Percentiles rank a stretch among this genome's conserved stretches.
These are phyloP conservation scores for Colistium nudipinnis DNA, from an alignment of 2,113 vertebrate species.

Conservation along the genomic window DNA sequence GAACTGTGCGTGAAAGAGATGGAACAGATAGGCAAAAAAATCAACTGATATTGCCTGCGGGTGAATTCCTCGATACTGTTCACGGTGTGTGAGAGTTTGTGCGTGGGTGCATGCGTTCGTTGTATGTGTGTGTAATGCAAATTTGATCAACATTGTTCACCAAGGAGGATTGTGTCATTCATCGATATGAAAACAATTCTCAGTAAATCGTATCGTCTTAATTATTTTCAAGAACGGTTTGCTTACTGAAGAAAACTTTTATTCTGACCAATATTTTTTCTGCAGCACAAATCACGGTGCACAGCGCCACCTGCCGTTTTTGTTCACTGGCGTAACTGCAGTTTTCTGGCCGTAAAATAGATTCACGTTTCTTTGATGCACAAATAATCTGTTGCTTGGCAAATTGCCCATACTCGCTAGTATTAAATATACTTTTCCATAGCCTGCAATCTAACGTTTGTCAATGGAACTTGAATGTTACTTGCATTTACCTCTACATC, in stretches of 20 bases:
- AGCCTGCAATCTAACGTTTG: background rate
- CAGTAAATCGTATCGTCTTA: fast-evolving
- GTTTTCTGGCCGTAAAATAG: background rate
- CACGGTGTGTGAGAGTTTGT: background rate
- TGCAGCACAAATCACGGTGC: slow-evolving; percentile 10
- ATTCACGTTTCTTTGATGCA: no score
- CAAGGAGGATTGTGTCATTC: background rate
- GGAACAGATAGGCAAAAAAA: slow-evolving; percentile 62
- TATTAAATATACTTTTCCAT: background rate
- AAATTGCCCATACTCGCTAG: fast-evolving
- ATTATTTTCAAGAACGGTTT: background rate
- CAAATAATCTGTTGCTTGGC: no score
- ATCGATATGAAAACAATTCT: background rate
- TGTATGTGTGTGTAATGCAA: slow-evolving; percentile 38
- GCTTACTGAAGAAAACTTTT: background rate
- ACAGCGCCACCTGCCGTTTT: slow-evolving; percentile 51
- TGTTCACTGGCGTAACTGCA: fast-evolving
- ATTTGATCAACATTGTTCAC: slow-evolving; percentile 7
- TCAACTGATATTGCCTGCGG: slow-evolving; percentile 54
- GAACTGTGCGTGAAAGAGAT: slow-evolving; percentile 71
- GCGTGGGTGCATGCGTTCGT: background rate
- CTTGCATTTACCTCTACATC: background rate
- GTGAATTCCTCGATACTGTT: slow-evolving; percentile 58
- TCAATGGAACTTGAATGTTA: background rate
- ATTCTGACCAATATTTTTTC: background rate